Percentiles rank a stretch among this genome's conserved stretches.
Evolutionary conservation across 1,140 invertebrate species (phyloP).

Genomic region (Eupristina koningsbergeri): DNA sequence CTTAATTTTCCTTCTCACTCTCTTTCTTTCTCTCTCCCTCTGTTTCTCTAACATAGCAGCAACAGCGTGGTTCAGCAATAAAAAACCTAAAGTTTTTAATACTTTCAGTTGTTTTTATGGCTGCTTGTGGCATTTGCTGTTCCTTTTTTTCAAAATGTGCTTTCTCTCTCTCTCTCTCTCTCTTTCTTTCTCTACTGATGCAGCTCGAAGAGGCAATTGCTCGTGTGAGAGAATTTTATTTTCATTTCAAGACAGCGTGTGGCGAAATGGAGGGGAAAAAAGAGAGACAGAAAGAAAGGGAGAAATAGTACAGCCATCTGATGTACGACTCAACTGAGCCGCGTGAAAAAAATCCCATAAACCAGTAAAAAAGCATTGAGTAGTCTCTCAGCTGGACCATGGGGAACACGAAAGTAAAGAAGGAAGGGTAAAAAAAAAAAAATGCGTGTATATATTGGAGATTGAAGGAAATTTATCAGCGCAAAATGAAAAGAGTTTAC

Average conservation of each 20-base stretch:
- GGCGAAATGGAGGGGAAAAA: slow-evolving; percentile 51
- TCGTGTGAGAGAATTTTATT: slow-evolving; percentile 53
- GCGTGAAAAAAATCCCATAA: slow-evolving; percentile 74
- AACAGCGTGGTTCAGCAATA: slow-evolving; percentile 55
- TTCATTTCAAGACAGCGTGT: slow-evolving; percentile 47
- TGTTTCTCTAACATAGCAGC: slow-evolving; percentile 34
- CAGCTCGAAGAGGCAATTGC: slow-evolving; percentile 45
- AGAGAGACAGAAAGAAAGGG: slow-evolving; percentile 44
- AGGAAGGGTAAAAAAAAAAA: slow-evolving; percentile 16
- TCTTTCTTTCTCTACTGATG: slow-evolving; percentile 39
- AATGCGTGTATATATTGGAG: not conserved
- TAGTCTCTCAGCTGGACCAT: slow-evolving; percentile 56
- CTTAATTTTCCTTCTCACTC: slow-evolving; percentile 30
- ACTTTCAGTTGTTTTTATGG: slow-evolving; percentile 73
- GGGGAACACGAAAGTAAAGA: slow-evolving; percentile 47
- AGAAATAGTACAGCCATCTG: slow-evolving; percentile 62
- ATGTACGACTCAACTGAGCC: slow-evolving; percentile 69
- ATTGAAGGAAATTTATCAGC: not conserved
- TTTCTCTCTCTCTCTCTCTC: not conserved
- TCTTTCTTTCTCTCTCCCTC: not conserved
- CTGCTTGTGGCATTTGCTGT: slow-evolving; percentile 63
- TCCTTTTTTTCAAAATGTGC: slow-evolving; percentile 58
- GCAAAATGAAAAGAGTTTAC: not conserved
- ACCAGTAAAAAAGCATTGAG: slow-evolving; percentile 71
- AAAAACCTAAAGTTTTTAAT: slow-evolving; percentile 71